Conservation (phyloP, 2,888 invertebrate species). For the Ptychoptera contaminata region DNA sequence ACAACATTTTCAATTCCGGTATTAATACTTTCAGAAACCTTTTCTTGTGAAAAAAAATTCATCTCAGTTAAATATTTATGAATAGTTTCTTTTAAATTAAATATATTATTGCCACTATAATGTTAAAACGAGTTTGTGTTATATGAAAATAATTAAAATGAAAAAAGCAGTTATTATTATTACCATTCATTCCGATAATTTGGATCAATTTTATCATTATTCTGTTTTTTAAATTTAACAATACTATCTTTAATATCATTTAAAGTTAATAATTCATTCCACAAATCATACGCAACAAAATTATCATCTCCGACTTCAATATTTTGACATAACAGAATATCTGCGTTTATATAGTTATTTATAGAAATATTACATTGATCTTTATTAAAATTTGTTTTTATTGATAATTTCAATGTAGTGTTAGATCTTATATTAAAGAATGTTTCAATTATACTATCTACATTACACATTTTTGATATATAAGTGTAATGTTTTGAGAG, state of each 20-base stretch:
- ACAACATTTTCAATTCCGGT: constrained; percentile 26
- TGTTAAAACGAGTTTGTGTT: background rate
- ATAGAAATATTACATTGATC: constrained; percentile 13
- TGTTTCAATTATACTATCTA: constrained; percentile 17
- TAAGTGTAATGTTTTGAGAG: constrained; percentile 16
- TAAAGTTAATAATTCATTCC: constrained; percentile 23
- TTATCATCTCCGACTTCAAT: constrained; percentile 19
- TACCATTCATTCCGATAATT: constrained; percentile 22
- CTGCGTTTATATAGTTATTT: constrained; percentile 20
- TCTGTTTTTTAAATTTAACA: constrained; percentile 17
- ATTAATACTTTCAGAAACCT: constrained; percentile 11
- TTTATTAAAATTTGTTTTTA: too few relatives aligned
- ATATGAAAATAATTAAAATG: too few relatives aligned
- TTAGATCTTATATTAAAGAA: constrained; percentile 21
- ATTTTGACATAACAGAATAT: constrained; percentile 21
- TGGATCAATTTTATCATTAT: constrained; percentile 15
- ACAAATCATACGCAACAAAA: constrained; percentile 20
- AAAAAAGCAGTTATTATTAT: too few relatives aligned
- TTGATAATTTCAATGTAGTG: constrained; percentile 17
- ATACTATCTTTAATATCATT: constrained; percentile 25
- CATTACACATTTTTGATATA: background rate
- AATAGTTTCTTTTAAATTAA: constrained; percentile 20
- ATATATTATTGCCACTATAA: constrained; percentile 20
- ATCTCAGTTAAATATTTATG: constrained; percentile 15
- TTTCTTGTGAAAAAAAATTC: constrained; percentile 19